Evolutionary conservation across 2,113 vertebrate genomes (phyloP).

Genomic region (Polyodon spathula): DNA sequence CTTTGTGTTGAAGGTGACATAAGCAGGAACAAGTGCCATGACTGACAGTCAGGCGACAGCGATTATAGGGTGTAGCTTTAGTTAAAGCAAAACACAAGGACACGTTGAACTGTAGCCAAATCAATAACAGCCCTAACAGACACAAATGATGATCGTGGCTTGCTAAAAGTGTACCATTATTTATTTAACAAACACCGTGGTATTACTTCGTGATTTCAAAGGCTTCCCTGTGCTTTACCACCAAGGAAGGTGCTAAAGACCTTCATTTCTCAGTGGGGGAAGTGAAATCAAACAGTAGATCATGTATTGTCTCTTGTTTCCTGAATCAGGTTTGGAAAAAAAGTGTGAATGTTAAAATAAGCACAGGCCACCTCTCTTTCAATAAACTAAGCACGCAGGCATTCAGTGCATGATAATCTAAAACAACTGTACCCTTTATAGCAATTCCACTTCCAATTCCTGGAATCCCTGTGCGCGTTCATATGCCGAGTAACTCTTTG

Average conservation of each 20-base stretch:
- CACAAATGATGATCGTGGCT: not conserved
- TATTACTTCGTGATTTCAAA: not conserved
- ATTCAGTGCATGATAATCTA: conserved; percentile 54
- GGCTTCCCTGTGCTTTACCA: not conserved
- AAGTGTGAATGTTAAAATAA: conserved; percentile 10
- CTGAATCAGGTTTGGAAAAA: not conserved
- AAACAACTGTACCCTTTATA: conserved; percentile 55
- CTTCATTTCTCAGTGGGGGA: no score
- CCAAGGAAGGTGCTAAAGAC: no score
- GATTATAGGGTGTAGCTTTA: not conserved
- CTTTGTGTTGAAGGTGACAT: not conserved
- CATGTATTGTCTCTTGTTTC: not conserved
- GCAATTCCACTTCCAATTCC: conserved; percentile 30
- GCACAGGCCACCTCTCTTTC: conserved; percentile 38
- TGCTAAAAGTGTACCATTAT: not conserved
- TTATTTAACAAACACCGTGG: no score
- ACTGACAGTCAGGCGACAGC: not conserved
- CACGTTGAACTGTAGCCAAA: not conserved
- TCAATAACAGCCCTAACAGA: not conserved
- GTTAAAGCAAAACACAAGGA: not conserved
- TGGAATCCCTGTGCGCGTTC: conserved; percentile 22
- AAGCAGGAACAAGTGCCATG: not conserved
- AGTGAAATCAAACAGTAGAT: not conserved
- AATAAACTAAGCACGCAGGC: conserved; percentile 43
- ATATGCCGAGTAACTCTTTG: conserved; percentile 30